These are phyloP conservation scores for Lumbricus terrestris DNA, from an alignment of 2,888 invertebrate species.

Conservation along the genomic window DNA sequence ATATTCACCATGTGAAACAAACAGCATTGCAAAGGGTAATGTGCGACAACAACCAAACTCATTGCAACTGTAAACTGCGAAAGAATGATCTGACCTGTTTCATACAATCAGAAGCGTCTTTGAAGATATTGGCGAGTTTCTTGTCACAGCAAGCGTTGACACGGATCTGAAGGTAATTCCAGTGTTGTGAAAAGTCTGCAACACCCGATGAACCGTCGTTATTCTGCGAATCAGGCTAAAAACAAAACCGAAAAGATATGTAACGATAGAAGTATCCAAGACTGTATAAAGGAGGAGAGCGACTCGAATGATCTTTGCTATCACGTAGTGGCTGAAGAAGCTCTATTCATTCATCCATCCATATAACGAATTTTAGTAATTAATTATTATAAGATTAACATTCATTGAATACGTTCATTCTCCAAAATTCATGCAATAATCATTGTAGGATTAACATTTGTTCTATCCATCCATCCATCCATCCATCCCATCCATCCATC, in stretches of 20 bases:
- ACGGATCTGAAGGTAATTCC: conserved; percentile 77
- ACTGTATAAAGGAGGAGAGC: too few relatives aligned
- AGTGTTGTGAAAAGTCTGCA: conserved; percentile 54
- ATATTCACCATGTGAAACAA: background rate
- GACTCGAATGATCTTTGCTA: too few relatives aligned
- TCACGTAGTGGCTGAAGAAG: too few relatives aligned
- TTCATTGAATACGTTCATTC: too few relatives aligned
- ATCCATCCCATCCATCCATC: too few relatives aligned
- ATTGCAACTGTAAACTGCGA: background rate
- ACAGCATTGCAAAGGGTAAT: background rate
- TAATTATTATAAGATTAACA: too few relatives aligned
- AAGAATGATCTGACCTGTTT: conserved; percentile 59
- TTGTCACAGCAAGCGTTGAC: conserved; percentile 74
- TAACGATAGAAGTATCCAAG: background rate
- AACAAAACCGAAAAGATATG: background rate
- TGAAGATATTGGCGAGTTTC: conserved; percentile 61
- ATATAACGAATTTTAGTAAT: too few relatives aligned
- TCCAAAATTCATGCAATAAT: too few relatives aligned
- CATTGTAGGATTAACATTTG: too few relatives aligned
- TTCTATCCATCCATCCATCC: too few relatives aligned
- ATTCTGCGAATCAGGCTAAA: background rate
- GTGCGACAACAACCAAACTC: background rate
- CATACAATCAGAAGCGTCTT: conserved; percentile 53
- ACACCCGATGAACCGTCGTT: background rate
- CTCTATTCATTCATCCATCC: background rate